Evolutionary conservation across 2,113 vertebrate species (phyloP).

Genomic region (Ochotona princeps): DNA sequence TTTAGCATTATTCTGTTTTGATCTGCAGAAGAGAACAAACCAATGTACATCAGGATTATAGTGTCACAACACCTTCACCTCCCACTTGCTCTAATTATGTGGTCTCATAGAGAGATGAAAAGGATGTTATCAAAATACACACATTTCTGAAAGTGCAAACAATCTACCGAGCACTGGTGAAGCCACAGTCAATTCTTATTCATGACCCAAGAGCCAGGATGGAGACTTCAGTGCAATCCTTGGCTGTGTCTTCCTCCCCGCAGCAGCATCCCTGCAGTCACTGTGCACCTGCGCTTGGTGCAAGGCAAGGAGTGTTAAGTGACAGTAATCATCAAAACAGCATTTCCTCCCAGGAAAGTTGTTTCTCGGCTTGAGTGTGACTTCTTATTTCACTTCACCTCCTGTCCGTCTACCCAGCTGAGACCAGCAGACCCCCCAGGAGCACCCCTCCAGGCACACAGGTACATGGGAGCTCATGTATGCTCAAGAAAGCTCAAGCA

Average conservation of each 20-base stretch:
- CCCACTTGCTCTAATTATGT: conserved; percentile 67
- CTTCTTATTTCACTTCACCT: neutral
- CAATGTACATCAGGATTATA: conserved; percentile 47
- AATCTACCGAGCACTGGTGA: neutral
- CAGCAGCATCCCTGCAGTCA: neutral
- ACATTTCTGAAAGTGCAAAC: neutral
- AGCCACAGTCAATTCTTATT: neutral
- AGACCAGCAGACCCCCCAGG: neutral
- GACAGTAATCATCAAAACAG: neutral
- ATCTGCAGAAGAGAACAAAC: conserved; percentile 42
- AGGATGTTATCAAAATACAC: neutral
- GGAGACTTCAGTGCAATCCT: neutral
- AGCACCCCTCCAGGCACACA: neutral
- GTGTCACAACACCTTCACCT: conserved; percentile 49
- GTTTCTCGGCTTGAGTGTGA: neutral
- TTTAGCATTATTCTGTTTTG: conserved; percentile 50
- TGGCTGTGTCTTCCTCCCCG: neutral
- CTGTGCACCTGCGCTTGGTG: neutral
- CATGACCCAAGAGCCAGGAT: neutral
- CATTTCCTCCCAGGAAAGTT: neutral
- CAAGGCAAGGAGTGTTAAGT: neutral
- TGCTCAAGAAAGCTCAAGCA: neutral
- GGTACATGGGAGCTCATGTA: neutral
- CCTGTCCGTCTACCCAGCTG: neutral
- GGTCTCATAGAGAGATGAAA: conserved; percentile 61